phyloP scores from a whole-genome alignment of 2,113 vertebrate genomes.

The Hipposideros armiger region DNA sequence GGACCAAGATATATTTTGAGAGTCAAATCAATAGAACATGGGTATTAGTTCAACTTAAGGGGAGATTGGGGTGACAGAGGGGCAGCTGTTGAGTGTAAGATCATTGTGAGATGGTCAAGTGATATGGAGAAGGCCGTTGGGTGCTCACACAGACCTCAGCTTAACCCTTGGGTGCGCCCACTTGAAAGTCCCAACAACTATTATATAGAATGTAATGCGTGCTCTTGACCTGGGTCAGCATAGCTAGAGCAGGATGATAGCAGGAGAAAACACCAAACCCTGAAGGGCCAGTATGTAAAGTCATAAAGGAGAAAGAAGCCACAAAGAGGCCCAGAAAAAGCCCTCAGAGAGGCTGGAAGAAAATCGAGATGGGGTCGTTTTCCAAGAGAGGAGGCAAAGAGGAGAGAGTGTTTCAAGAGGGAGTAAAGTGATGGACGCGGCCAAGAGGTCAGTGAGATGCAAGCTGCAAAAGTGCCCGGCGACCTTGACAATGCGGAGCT shows the following conservation, averaged over 20 bases:
- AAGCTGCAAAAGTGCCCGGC: fast-evolving
- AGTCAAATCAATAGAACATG: not conserved
- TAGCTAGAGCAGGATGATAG: not conserved
- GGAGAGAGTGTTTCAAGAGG: not conserved
- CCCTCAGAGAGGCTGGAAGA: not conserved
- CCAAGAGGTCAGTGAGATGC: no score
- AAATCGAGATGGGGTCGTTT: not conserved
- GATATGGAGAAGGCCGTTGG: fast-evolving
- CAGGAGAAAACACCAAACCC: not conserved
- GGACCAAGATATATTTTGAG: not conserved
- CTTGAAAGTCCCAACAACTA: no score
- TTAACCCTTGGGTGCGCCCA: fast-evolving
- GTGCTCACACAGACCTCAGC: fast-evolving
- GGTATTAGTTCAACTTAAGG: not conserved
- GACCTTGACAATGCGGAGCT: fast-evolving
- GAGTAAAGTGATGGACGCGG: not conserved
- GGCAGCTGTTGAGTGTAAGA: not conserved
- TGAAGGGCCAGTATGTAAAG: not conserved
- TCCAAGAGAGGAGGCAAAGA: not conserved
- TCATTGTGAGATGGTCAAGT: not conserved
- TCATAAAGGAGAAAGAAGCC: not conserved
- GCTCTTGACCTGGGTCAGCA: fast-evolving
- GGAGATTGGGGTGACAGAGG: not conserved
- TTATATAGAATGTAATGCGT: fast-evolving
- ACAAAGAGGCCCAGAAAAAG: not conserved